Evolutionary conservation across 2,888 invertebrate species (phyloP).

Genomic region (Corbicula japonica): DNA sequence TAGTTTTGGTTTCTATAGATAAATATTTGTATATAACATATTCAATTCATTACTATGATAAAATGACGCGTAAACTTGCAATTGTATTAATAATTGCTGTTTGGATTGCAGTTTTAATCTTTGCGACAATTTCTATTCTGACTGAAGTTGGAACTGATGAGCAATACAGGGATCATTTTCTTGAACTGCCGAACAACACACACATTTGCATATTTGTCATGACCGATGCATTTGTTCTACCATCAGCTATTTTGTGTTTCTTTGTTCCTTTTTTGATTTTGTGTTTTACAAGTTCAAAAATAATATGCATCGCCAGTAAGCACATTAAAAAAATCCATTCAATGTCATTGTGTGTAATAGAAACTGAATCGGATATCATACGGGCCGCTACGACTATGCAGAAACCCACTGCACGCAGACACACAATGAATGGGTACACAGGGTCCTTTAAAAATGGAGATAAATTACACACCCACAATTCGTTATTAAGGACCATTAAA

Average conservation of each 20-base stretch:
- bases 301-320: constrained; percentile 67
- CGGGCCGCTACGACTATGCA: constrained; percentile 19
- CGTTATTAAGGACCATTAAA: too few relatives aligned
- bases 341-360: constrained; percentile 20
- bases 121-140: constrained; percentile 61
- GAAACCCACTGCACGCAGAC: constrained; percentile 6
- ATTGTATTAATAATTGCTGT: constrained; percentile 54
- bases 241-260: constrained; percentile 65
- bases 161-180: constrained; percentile 51
- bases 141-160: constrained; percentile 63
- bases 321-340: constrained; percentile 68
- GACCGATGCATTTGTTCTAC: constrained; percentile 65
- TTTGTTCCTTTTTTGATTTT: constrained; percentile 71
- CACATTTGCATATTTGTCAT: constrained; percentile 70
- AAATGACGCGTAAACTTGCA: constrained; percentile 56
- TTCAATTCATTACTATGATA: constrained; percentile 67
- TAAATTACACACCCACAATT: too few relatives aligned
- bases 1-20: constrained; percentile 72
- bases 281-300: constrained; percentile 69
- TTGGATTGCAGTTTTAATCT: constrained; percentile 67
- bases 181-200: constrained; percentile 31
- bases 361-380: constrained; percentile 31
- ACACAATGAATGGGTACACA: constrained; percentile 1
- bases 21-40: constrained; percentile 73
- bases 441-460: too few relatives aligned